Percentiles rank a stretch among this genome's conserved stretches.
Evolutionary conservation across 1,140 invertebrate species (phyloP).

Genomic region (Dendrolimus kikuchii): DNA sequence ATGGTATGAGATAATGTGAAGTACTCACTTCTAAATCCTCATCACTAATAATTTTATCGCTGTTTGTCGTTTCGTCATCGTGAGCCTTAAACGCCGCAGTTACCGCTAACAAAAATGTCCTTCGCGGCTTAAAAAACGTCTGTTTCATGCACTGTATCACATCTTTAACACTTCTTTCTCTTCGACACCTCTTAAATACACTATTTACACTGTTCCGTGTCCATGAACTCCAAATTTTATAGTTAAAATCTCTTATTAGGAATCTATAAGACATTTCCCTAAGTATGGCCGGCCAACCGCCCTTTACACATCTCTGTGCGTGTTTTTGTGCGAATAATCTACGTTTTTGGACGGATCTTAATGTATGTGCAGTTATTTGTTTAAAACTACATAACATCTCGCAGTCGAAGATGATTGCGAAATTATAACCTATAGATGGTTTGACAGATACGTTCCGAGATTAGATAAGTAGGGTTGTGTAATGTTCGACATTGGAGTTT

Average conservation of each 20-base stretch:
- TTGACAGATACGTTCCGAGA: too few species aligned
- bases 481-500: too few species aligned
- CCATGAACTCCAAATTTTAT: conserved; percentile 47
- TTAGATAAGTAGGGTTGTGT: too few species aligned
- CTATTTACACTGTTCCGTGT: conserved; percentile 37
- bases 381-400: conserved; percentile 38
- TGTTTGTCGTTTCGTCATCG: conserved; percentile 19
- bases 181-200: conserved; percentile 39
- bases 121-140: conserved; percentile 37
- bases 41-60: conserved; percentile 52
- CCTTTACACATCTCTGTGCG: too few species aligned
- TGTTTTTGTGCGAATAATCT: conserved; percentile 7
- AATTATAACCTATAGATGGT: conserved; percentile 33
- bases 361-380: conserved; percentile 24
- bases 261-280: conserved; percentile 12
- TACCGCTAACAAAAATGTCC: conserved; percentile 48
- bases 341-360: conserved; percentile 14
- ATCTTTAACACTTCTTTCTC: conserved; percentile 41
- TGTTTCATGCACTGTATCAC: conserved; percentile 49
- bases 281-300: too few species aligned
- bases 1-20: too few species aligned
- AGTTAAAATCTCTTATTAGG: conserved; percentile 36
- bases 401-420: conserved; percentile 28
- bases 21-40: conserved; percentile 46
- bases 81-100: conserved; percentile 53